These are phyloP conservation scores for Eupleurogrammus muticus DNA, from an alignment of 2,797 vertebrate genomes.

Conservation along the genomic window DNA sequence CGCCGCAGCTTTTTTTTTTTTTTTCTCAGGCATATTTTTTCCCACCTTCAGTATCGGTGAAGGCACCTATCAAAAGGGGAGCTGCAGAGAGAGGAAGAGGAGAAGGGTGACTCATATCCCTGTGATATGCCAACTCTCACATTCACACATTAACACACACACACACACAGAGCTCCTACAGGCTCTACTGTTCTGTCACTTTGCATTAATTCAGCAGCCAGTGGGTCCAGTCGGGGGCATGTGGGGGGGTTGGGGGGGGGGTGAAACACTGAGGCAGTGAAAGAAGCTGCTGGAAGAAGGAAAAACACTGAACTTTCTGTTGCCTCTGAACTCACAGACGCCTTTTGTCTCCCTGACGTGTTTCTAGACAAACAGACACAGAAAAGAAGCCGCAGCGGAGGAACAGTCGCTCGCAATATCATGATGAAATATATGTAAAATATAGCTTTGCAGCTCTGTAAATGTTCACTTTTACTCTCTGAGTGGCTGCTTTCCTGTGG, in stretches of 20 bases:
- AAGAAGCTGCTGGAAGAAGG: constrained; percentile 21
- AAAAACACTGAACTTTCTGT: constrained; percentile 40
- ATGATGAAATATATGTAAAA: constrained; percentile 3
- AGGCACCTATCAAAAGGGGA: constrained; percentile 57
- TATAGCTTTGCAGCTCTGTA: background rate
- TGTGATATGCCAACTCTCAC: constrained; percentile 63
- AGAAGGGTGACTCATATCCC: constrained; percentile 66
- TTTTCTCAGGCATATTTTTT: background rate
- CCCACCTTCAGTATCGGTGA: constrained; percentile 28
- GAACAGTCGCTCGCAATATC: constrained; percentile 7
- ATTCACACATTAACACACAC: constrained; percentile 51
- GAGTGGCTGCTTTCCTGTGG: background rate
- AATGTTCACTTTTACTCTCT: background rate
- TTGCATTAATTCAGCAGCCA: constrained; percentile 64
- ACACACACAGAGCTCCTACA: constrained; percentile 35
- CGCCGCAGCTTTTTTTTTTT: background rate
- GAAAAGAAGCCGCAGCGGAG: constrained; percentile 24
- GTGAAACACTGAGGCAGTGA: constrained; percentile 16
- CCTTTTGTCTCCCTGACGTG: constrained; percentile 36
- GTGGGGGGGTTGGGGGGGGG: background rate
- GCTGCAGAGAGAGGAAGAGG: constrained; percentile 32
- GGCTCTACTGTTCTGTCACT: constrained; percentile 71
- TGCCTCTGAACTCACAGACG: constrained; percentile 33
- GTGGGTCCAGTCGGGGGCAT: constrained; percentile 35
- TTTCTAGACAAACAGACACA: constrained; percentile 25